Percentiles rank a stretch among this genome's conserved stretches.
phyloP scores from a whole-genome alignment of 1,140 invertebrate genomes.

The Monochamus saltuarius region DNA sequence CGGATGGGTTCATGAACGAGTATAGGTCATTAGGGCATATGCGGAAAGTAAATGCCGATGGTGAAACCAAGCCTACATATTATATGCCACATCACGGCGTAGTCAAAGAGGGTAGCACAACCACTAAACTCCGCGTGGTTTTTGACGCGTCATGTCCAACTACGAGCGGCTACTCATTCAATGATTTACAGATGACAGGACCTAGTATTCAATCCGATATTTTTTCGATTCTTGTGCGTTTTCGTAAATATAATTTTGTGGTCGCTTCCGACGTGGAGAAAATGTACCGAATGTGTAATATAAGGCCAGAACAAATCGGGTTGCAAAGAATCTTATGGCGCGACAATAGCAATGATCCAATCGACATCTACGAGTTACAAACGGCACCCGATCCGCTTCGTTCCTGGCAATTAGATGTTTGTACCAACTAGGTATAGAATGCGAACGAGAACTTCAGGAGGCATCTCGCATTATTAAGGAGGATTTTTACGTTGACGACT shows the following conservation, averaged over 20 bases:
- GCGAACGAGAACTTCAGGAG: slow-evolving; percentile 30
- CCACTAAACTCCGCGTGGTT: slow-evolving; percentile 49
- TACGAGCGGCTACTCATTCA: slow-evolving; percentile 34
- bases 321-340: slow-evolving; percentile 50
- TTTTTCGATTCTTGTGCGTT: slow-evolving; percentile 40
- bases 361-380: slow-evolving; percentile 35
- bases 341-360: slow-evolving; percentile 20
- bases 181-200: slow-evolving; percentile 36
- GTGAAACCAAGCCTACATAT: slow-evolving; percentile 6
- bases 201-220: slow-evolving; percentile 44
- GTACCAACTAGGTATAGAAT: slow-evolving; percentile 38
- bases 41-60: neutral
- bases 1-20: slow-evolving; percentile 15
- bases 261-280: slow-evolving; percentile 50
- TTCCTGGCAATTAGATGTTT: slow-evolving; percentile 45
- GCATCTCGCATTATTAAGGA: slow-evolving; percentile 51
- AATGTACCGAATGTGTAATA: slow-evolving; percentile 48
- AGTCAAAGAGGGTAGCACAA: slow-evolving; percentile 33
- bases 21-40: slow-evolving; percentile 12
- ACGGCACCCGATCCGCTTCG: slow-evolving; percentile 46
- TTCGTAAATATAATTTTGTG: slow-evolving; percentile 39
- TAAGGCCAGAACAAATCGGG: slow-evolving; percentile 37
- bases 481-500: slow-evolving; percentile 15
- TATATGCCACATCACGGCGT: slow-evolving; percentile 54
- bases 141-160: slow-evolving; percentile 45